phyloP scores from a whole-genome alignment of 2,888 invertebrate species.

The Ceramica pisi region DNA sequence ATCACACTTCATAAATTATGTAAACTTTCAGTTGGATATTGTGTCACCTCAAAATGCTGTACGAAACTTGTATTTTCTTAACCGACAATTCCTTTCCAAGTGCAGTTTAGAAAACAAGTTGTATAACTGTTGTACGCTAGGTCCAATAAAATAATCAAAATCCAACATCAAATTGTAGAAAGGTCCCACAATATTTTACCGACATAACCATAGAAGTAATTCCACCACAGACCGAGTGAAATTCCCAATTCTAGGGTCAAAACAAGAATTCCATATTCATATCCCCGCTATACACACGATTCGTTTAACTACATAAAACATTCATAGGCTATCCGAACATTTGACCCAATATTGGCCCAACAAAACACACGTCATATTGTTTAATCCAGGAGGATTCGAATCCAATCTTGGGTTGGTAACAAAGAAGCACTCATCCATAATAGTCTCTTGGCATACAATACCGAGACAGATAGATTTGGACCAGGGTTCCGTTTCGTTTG shows the following conservation, averaged over 20 bases:
- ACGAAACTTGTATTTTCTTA: too few species aligned
- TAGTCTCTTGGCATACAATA: slow-evolving; percentile 43
- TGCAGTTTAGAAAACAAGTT: too few species aligned
- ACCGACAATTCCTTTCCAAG: too few species aligned
- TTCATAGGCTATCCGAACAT: not conserved
- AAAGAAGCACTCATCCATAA: slow-evolving; percentile 48
- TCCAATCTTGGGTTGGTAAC: slow-evolving; percentile 51
- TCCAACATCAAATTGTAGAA: not conserved
- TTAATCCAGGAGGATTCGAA: slow-evolving; percentile 47
- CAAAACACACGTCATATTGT: slow-evolving; percentile 31
- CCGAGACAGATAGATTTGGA: slow-evolving; percentile 18
- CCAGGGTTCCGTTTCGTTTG: slow-evolving; percentile 17
- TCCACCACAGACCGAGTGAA: not conserved
- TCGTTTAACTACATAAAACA: slow-evolving; percentile 1
- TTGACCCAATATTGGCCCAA: slow-evolving; percentile 22
- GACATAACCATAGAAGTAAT: not conserved
- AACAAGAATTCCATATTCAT: slow-evolving; percentile 20
- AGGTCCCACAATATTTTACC: not conserved
- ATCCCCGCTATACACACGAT: not conserved
- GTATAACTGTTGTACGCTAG: not conserved
- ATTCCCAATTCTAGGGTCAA: not conserved
- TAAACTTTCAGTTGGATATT: too few species aligned
- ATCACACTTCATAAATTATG: too few species aligned
- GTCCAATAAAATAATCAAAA: not conserved
- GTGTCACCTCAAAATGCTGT: too few species aligned